Evolutionary conservation across 2,113 vertebrate species (phyloP).

Genomic region (Grammomys dolichurus): DNA sequence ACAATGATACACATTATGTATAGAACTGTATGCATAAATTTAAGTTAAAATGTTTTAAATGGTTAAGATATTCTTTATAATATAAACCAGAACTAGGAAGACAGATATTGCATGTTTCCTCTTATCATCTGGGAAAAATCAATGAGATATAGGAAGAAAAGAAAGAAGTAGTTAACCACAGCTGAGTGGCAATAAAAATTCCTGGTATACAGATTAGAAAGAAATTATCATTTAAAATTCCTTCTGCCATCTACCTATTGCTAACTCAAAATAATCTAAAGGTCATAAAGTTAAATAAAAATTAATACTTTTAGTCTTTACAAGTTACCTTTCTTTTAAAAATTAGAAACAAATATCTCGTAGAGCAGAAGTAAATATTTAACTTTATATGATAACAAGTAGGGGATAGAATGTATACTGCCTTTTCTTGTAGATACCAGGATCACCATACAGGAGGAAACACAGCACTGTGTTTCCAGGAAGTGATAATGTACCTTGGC

Average conservation of each 20-base stretch:
- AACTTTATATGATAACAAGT: background rate
- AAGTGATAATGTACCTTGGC: accelerated
- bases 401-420: background rate
- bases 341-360: slow-evolving; percentile 29
- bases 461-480: background rate
- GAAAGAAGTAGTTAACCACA: background rate
- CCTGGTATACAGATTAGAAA: background rate
- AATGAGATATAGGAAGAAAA: background rate
- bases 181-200: background rate
- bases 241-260: background rate
- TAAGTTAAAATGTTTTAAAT: background rate
- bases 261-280: background rate
- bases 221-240: background rate
- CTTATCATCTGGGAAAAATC: background rate
- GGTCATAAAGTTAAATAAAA: background rate
- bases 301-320: background rate
- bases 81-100: background rate
- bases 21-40: background rate
- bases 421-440: background rate
- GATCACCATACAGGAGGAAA: slow-evolving; percentile 14
- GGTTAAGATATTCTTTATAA: background rate
- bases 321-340: background rate
- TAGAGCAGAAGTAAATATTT: slow-evolving; percentile 20
- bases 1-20: background rate
- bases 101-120: background rate